A percentile compares a stretch with the other conserved stretches of the same genome.
Evolutionary conservation across 1,140 invertebrate genomes (phyloP).

Genomic region (Ganaspis sp.): DNA sequence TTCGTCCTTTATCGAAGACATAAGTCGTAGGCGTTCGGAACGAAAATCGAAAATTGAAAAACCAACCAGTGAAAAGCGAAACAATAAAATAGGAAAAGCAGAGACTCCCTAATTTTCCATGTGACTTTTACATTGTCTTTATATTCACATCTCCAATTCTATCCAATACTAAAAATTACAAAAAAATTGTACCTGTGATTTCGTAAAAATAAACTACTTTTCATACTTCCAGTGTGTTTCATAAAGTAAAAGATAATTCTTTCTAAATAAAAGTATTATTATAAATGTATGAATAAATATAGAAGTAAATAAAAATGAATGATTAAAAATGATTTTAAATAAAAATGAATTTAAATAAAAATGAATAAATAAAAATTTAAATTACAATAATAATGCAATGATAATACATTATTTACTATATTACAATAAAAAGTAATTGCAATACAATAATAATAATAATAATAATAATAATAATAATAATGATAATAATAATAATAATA

Average conservation of each 20-base stretch:
- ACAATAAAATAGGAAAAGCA: background rate
- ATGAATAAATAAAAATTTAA: background rate
- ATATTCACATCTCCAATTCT: background rate
- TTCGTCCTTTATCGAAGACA: background rate
- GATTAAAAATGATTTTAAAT: background rate
- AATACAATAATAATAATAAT: no score
- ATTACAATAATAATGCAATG: no score
- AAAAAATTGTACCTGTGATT: background rate
- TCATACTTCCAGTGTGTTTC: no score
- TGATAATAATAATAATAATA: no score
- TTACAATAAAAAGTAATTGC: no score
- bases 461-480: no score
- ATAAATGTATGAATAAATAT: no score
- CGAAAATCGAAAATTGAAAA: background rate
- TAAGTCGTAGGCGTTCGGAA: background rate
- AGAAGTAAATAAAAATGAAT: background rate
- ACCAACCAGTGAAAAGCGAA: slow-evolving; percentile 6
- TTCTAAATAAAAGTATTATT: no score
- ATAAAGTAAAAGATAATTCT: no score
- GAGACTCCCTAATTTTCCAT: background rate
- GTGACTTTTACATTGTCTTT: background rate
- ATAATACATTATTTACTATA: no score
- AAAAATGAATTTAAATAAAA: background rate
- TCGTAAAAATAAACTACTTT: no score
- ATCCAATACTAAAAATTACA: background rate